A percentile compares a stretch with the other conserved stretches of the same genome.
Conservation (phyloP, 2,113 vertebrate species). For the Gallinago jamesoni region DNA sequence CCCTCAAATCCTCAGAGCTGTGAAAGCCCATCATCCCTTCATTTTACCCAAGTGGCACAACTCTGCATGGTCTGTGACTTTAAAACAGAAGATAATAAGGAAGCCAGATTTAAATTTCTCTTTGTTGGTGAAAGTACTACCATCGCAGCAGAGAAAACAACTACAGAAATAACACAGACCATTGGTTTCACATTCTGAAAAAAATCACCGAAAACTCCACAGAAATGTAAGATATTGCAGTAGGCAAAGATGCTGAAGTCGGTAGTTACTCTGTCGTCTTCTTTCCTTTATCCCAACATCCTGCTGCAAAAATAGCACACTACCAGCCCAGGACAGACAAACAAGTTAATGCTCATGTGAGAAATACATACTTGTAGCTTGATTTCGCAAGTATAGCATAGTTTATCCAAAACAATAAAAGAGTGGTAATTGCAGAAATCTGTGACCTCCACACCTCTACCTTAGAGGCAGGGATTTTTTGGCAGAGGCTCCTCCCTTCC, state of each 20-base stretch:
- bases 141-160: background rate
- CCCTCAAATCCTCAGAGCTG: background rate
- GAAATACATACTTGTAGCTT: background rate
- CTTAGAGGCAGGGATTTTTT: background rate
- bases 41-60: accelerated
- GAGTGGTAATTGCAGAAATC: background rate
- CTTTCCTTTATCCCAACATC: background rate
- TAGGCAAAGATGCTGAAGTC: background rate
- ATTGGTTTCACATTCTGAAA: background rate
- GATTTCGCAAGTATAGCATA: background rate
- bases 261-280: too few relatives aligned
- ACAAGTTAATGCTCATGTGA: accelerated
- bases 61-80: background rate
- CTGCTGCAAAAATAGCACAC: background rate
- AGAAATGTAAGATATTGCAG: background rate
- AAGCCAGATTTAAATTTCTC: background rate
- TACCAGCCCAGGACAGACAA: background rate
- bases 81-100: background rate
- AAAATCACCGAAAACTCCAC: background rate
- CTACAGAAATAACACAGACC: background rate
- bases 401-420: background rate
- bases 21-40: background rate
- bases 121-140: background rate
- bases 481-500: background rate
- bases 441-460: background rate